Evolutionary conservation across 2,797 vertebrate species (phyloP).

Genomic region (Stomatorhinus walkeri): DNA sequence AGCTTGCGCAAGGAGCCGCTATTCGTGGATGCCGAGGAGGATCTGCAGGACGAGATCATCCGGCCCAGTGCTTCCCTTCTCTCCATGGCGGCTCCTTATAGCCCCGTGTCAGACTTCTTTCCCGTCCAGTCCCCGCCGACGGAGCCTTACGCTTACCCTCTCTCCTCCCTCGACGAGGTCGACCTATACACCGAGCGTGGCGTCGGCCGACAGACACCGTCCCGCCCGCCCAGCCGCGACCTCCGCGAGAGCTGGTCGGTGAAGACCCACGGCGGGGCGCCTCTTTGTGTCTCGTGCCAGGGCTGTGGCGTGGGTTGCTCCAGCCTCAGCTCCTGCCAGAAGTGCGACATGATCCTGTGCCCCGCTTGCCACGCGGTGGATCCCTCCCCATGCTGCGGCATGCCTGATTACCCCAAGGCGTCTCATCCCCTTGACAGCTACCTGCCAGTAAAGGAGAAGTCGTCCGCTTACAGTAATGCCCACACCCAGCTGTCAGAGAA

Average conservation of each 20-base stretch:
- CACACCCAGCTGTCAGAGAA: slow-evolving; percentile 65
- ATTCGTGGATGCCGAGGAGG: slow-evolving; percentile 75
- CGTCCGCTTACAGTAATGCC: slow-evolving; percentile 64
- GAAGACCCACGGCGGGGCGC: slow-evolving; percentile 50
- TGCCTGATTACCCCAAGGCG: slow-evolving; percentile 65
- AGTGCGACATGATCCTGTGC: slow-evolving; percentile 77
- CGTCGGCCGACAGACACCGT: slow-evolving; percentile 57
- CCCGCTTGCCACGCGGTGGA: slow-evolving; percentile 65
- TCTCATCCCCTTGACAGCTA: slow-evolving; percentile 64
- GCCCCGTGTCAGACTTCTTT: slow-evolving; percentile 75
- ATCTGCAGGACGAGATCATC: slow-evolving; percentile 85
- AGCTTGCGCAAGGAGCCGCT: slow-evolving; percentile 84
- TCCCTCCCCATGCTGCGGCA: slow-evolving; percentile 65
- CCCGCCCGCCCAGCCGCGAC: slow-evolving; percentile 61
- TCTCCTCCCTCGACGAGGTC: slow-evolving; percentile 77
- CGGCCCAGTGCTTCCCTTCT: slow-evolving; percentile 78
- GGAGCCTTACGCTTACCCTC: slow-evolving; percentile 67
- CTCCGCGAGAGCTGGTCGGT: slow-evolving; percentile 61
- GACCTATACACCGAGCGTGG: slow-evolving; percentile 87
- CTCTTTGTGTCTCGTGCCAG: slow-evolving; percentile 69
- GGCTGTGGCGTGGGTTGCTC: slow-evolving; percentile 74
- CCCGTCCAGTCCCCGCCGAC: slow-evolving; percentile 70
- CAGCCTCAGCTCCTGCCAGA: slow-evolving; percentile 72
- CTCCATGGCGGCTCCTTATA: slow-evolving; percentile 70
- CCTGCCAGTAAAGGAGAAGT: slow-evolving; percentile 67